Conservation (phyloP, 2,888 invertebrate species). For the Uropetala carovei region DNA sequence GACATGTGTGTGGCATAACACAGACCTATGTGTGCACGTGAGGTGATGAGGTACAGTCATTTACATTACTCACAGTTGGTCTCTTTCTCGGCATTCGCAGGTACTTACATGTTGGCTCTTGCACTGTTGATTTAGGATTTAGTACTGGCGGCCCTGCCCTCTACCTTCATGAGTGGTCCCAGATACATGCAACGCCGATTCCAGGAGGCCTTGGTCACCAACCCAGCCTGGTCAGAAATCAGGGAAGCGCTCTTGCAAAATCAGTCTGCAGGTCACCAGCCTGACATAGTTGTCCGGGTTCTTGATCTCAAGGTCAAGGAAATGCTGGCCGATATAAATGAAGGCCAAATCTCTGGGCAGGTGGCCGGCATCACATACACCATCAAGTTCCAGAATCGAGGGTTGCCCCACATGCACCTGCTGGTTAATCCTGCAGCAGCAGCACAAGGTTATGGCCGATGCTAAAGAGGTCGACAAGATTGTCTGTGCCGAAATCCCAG, state of each 20-base stretch:
- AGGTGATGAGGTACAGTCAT: too few relatives aligned
- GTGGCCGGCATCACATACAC: not conserved
- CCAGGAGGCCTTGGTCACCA: constrained; percentile 58
- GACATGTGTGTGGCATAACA: not conserved
- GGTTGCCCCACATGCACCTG: not conserved
- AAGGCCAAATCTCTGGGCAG: not conserved
- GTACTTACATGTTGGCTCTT: too few relatives aligned
- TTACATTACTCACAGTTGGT: too few relatives aligned
- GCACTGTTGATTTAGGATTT: too few relatives aligned
- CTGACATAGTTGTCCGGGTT: constrained; percentile 41
- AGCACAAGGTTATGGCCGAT: not conserved
- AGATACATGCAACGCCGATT: constrained; percentile 55
- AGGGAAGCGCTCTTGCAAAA: constrained; percentile 55
- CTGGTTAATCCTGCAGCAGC: not conserved
- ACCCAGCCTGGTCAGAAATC: constrained; percentile 55
- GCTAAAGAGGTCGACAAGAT: not conserved
- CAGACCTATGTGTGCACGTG: too few relatives aligned
- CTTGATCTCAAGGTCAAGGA: not conserved
- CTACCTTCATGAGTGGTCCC: constrained; percentile 33
- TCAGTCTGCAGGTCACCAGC: constrained; percentile 62
- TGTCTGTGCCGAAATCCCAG: too few relatives aligned
- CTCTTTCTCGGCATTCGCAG: too few relatives aligned
- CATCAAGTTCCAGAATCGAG: not conserved
- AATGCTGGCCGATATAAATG: not conserved
- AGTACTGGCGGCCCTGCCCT: too few relatives aligned